Evolutionary conservation across 2,113 vertebrate species (phyloP).

Genomic region (Pelusios castaneus): DNA sequence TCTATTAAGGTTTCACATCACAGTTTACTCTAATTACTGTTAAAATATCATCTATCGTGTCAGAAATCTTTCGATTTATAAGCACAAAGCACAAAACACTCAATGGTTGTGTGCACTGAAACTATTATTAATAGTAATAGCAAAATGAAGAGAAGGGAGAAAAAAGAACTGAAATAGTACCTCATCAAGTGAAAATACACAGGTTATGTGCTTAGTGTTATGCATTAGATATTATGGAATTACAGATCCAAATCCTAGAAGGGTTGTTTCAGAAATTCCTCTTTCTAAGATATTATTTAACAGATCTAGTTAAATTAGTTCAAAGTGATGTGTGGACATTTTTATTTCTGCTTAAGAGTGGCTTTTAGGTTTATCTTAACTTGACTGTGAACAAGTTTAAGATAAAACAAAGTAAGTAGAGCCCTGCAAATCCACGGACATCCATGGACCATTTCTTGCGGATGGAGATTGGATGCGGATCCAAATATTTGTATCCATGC

Average conservation of each 20-base stretch:
- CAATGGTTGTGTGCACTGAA: not conserved
- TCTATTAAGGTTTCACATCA: constrained; percentile 10
- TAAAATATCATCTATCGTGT: constrained; percentile 47
- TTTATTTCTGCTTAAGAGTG: fast-evolving
- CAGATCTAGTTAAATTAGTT: not conserved
- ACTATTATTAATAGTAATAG: not conserved
- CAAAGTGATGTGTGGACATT: not conserved
- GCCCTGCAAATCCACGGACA: too few species aligned
- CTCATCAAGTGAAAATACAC: not conserved
- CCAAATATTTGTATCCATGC: too few species aligned
- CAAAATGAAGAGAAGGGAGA: not conserved
- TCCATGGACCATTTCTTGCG: too few species aligned
- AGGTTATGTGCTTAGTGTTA: not conserved
- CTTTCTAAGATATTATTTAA: not conserved
- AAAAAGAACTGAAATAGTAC: not conserved
- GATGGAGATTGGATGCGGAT: too few species aligned
- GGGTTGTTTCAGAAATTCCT: not conserved
- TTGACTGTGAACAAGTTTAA: not conserved
- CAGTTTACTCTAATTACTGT: constrained; percentile 60
- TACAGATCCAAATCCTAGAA: not conserved
- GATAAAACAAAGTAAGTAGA: not conserved
- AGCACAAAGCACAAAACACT: constrained; percentile 3
- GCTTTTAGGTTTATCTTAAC: not conserved
- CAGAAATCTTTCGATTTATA: constrained; percentile 33
- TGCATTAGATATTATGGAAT: not conserved